Percentiles rank a stretch among this genome's conserved stretches.
phyloP scores from a whole-genome alignment of 2,113 vertebrate genomes.

The Emberiza fucata region DNA sequence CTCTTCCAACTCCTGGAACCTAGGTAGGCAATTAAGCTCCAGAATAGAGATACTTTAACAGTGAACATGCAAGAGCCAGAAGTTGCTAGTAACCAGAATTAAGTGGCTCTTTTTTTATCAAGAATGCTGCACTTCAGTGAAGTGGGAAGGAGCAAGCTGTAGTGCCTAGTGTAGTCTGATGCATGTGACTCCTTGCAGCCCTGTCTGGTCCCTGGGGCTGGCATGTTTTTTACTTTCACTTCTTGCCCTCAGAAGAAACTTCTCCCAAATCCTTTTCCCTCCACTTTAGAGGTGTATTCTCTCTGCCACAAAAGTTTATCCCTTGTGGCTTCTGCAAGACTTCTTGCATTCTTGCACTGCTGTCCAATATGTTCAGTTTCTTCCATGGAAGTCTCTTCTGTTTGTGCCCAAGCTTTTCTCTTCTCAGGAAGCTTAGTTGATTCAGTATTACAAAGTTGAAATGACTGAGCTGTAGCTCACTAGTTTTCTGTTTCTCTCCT shows the following conservation, averaged over 20 bases:
- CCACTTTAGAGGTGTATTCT: not conserved
- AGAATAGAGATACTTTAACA: not conserved
- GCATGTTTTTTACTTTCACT: not conserved
- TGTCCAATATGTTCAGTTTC: not conserved
- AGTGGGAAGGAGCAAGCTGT: not conserved
- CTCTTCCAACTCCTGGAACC: not conserved
- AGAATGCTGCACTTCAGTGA: not conserved
- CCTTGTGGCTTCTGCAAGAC: not conserved
- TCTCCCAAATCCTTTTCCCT: not conserved
- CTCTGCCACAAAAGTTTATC: not conserved
- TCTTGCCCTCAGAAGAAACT: not conserved
- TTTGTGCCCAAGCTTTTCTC: not conserved
- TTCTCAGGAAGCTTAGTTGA: not conserved
- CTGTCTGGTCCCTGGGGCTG: not conserved
- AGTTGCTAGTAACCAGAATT: not conserved
- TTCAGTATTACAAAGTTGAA: not conserved
- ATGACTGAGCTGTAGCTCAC: not conserved
- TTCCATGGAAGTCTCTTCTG: not conserved
- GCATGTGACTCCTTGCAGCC: not conserved
- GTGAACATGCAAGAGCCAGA: not conserved
- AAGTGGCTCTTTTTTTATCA: not conserved
- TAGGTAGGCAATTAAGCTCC: not conserved
- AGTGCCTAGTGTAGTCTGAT: not conserved
- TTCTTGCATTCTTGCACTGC: not conserved
- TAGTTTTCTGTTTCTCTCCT: not conserved